A percentile compares a stretch with the other conserved stretches of the same genome.
Conservation (phyloP, 2,113 vertebrate species). For the Cygnus atratus region DNA sequence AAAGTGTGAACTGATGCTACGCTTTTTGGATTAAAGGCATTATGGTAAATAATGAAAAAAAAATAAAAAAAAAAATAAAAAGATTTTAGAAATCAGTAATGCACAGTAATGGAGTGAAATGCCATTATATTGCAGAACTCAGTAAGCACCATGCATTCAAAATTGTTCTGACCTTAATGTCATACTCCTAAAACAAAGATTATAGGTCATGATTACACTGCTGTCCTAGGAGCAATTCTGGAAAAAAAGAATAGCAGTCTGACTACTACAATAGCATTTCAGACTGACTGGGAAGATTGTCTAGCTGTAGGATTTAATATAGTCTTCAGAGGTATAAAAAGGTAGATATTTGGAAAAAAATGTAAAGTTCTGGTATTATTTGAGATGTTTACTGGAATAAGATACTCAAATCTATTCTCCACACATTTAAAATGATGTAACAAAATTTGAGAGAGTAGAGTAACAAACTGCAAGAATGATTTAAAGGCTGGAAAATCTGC, state of each 20-base stretch:
- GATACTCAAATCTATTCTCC: background rate
- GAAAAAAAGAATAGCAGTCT: background rate
- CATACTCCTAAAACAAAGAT: background rate
- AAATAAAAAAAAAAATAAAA: too few relatives aligned
- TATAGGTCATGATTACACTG: background rate
- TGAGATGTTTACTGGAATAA: background rate
- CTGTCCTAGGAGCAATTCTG: background rate
- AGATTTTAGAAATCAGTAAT: background rate
- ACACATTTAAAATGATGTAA: background rate
- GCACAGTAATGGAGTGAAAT: background rate
- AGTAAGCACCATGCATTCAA: background rate
- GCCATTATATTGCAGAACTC: background rate
- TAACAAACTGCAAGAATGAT: background rate
- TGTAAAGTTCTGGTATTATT: background rate
- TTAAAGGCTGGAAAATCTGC: conserved; percentile 33
- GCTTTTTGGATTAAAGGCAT: background rate
- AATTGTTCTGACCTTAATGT: background rate
- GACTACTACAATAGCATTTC: background rate
- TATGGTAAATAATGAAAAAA: background rate
- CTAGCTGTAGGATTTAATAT: background rate
- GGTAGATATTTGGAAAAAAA: background rate
- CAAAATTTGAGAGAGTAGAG: background rate
- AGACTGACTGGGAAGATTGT: background rate
- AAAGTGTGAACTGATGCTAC: background rate
- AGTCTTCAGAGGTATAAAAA: background rate